Conservation (phyloP, 2,888 invertebrate genomes). For the Podotricha telesiphe region DNA sequence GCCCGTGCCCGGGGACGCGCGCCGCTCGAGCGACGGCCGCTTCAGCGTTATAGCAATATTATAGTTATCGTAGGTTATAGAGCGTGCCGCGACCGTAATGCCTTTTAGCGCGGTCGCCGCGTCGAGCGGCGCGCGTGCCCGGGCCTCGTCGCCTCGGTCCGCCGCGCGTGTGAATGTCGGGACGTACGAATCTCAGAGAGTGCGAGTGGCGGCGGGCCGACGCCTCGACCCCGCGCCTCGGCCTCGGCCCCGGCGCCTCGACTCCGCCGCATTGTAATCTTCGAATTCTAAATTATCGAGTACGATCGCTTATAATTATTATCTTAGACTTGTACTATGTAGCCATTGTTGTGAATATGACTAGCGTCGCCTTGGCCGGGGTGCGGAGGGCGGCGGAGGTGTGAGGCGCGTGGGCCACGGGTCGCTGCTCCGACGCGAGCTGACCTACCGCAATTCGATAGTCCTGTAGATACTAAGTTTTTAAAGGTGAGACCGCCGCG, state of each 20-base stretch:
- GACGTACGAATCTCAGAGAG: slow-evolving; percentile 41
- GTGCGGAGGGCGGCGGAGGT: slow-evolving; percentile 42
- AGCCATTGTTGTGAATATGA: slow-evolving; percentile 72
- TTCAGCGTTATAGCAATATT: slow-evolving; percentile 61
- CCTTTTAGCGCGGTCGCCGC: slow-evolving; percentile 49
- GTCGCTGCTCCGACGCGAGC: slow-evolving; percentile 41
- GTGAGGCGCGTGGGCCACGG: slow-evolving; percentile 41
- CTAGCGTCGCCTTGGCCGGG: slow-evolving; percentile 52
- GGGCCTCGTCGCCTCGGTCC: slow-evolving; percentile 44
- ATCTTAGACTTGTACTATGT: slow-evolving; percentile 74
- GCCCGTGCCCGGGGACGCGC: slow-evolving; percentile 59
- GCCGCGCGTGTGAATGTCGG: slow-evolving; percentile 44
- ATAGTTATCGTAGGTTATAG: slow-evolving; percentile 56
- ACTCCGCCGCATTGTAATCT: slow-evolving; percentile 60
- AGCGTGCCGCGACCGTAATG: slow-evolving; percentile 52
- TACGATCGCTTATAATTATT: slow-evolving; percentile 76
- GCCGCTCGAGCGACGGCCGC: slow-evolving; percentile 54
- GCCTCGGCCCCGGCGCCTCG: slow-evolving; percentile 53
- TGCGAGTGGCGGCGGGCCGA: slow-evolving; percentile 48
- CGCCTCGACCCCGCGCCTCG: slow-evolving; percentile 44
- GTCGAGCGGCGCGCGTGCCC: slow-evolving; percentile 45
- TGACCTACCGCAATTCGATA: slow-evolving; percentile 40
- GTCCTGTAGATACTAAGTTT: slow-evolving; percentile 47
- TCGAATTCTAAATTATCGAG: slow-evolving; percentile 70
- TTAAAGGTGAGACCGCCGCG: slow-evolving; percentile 47